Evolutionary conservation across 2,888 invertebrate genomes (phyloP).

Genomic region (Mimachlamys varia): DNA sequence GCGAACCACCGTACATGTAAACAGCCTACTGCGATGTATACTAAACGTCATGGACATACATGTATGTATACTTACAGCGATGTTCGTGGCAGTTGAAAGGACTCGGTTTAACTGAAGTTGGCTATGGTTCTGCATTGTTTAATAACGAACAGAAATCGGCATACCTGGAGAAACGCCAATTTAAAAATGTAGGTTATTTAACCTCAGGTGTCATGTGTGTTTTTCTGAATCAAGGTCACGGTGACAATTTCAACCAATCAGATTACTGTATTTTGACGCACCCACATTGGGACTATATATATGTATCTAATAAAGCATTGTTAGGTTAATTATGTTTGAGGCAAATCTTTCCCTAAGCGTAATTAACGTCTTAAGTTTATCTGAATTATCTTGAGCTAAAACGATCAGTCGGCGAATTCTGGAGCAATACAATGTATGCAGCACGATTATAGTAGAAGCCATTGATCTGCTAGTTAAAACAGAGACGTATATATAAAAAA

Average conservation of each 20-base stretch:
- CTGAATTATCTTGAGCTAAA: no score
- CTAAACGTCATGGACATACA: background rate
- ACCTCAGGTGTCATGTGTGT: background rate
- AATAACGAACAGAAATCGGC: background rate
- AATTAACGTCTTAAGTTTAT: no score
- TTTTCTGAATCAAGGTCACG: background rate
- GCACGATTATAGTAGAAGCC: no score
- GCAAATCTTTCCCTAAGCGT: no score
- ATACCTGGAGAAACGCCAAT: constrained; percentile 33
- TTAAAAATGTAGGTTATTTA: constrained; percentile 10
- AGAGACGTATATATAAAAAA: no score
- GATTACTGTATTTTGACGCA: background rate
- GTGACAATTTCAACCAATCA: background rate
- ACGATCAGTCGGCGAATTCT: no score
- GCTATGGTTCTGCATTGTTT: background rate
- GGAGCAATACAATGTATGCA: no score
- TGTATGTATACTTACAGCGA: background rate
- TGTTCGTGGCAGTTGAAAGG: background rate
- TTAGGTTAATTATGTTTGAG: background rate
- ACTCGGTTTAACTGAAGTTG: background rate
- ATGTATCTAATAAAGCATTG: no score
- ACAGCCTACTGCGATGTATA: background rate
- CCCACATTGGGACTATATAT: no score
- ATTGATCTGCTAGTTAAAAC: no score
- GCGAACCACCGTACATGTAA: background rate